These are phyloP conservation scores for Noctua janthe DNA, from an alignment of 2,888 invertebrate genomes.

Conservation along the genomic window DNA sequence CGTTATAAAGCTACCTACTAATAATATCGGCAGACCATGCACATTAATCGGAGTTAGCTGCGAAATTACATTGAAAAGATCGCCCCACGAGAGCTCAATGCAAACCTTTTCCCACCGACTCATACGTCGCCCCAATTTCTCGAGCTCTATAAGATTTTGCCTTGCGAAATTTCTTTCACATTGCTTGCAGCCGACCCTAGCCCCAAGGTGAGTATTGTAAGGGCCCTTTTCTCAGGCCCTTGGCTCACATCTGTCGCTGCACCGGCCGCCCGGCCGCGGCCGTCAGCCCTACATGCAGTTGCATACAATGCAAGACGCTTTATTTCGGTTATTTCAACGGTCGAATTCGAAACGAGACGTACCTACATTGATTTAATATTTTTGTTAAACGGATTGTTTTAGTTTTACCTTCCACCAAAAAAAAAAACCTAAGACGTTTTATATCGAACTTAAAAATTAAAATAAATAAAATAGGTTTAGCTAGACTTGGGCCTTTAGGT, in stretches of 20 bases:
- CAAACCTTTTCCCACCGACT: constrained; percentile 61
- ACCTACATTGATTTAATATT: constrained; percentile 52
- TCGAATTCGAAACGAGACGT: constrained; percentile 71
- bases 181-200: constrained; percentile 61
- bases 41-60: constrained; percentile 39
- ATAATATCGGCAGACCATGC: constrained; percentile 25
- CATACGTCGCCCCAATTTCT: constrained; percentile 62
- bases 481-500: background rate
- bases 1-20: background rate
- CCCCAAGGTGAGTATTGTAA: constrained; percentile 62
- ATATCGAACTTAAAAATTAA: background rate
- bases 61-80: constrained; percentile 47
- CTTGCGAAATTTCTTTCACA: constrained; percentile 69
- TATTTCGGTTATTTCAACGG: constrained; percentile 72
- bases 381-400: constrained; percentile 25
- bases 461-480: background rate
- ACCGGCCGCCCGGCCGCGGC: constrained; percentile 70
- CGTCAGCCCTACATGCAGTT: constrained; percentile 68
- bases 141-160: constrained; percentile 63
- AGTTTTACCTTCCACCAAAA: background rate
- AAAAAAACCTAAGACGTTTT: background rate
- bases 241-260: constrained; percentile 81
- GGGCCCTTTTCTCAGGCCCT: constrained; percentile 78
- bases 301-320: constrained; percentile 73
- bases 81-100: constrained; percentile 28